These are phyloP conservation scores for Oscheius sp. DNA, from an alignment of 2,888 invertebrate genomes.

Conservation along the genomic window DNA sequence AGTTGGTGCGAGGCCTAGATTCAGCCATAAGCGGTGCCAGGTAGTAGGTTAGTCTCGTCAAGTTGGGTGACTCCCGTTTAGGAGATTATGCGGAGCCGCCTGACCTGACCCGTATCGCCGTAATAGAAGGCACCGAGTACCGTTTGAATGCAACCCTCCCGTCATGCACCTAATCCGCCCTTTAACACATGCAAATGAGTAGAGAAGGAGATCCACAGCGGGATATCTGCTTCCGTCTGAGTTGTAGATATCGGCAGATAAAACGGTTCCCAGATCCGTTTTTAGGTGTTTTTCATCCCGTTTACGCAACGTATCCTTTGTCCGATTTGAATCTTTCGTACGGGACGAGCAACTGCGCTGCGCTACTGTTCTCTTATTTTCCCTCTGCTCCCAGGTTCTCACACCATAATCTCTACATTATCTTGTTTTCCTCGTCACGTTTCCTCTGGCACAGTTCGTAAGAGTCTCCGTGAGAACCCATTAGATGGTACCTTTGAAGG, in stretches of 20 bases:
- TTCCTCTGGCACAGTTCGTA: too few species aligned
- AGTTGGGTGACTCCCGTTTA: constrained; percentile 12
- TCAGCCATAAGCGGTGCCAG: background rate
- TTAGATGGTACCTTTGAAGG: background rate
- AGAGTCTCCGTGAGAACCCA: background rate
- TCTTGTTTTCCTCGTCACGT: background rate
- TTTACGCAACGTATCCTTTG: constrained; percentile 11
- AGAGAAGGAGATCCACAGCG: background rate
- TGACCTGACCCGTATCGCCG: constrained; percentile 24
- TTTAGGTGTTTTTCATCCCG: background rate
- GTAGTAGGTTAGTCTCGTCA: constrained; percentile 17
- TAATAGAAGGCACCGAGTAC: constrained; percentile 22
- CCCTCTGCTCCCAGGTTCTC: background rate
- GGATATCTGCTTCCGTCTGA: background rate
- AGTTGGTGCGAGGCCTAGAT: background rate
- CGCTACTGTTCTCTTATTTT: background rate
- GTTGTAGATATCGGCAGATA: background rate
- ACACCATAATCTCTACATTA: background rate
- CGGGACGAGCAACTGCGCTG: constrained; percentile 10
- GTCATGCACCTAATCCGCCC: constrained; percentile 29
- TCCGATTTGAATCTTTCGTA: constrained; percentile 1
- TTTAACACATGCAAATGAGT: constrained; percentile 31
- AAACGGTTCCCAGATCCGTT: background rate
- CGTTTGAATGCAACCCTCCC: constrained; percentile 22
- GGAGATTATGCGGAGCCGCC: constrained; percentile 15